These are phyloP conservation scores for Passer montanus DNA, from an alignment of 2,113 vertebrate genomes.

Conservation along the genomic window DNA sequence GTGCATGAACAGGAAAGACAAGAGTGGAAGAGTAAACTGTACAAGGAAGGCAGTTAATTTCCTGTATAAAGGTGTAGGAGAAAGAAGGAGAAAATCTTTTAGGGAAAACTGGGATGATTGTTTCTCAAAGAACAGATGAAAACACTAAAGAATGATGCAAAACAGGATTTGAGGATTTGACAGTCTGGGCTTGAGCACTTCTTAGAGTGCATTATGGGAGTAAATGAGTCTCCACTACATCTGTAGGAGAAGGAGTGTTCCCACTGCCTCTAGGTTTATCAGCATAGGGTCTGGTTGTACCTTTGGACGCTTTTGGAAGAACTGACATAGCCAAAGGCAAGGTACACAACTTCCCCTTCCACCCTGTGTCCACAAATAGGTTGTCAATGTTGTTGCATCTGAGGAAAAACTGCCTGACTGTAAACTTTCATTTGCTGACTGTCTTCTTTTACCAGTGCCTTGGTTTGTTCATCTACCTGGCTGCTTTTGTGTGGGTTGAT, in stretches of 20 bases:
- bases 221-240: rapidly evolving
- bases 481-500: neutral
- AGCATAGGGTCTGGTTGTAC: neutral
- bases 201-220: rapidly evolving
- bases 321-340: neutral
- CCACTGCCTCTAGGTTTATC: neutral
- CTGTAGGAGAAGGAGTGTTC: neutral
- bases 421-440: neutral
- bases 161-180: neutral
- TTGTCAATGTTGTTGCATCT: neutral
- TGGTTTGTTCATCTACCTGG: neutral
- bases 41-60: rapidly evolving
- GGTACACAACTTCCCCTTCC: neutral
- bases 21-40: neutral
- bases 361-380: neutral
- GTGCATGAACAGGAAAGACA: neutral
- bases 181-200: neutral
- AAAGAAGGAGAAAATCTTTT: neutral
- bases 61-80: neutral
- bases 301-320: neutral
- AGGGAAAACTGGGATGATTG: neutral
- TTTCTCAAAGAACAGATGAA: neutral
- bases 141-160: neutral
- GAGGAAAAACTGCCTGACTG: neutral
- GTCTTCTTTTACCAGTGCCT: neutral